phyloP scores from a whole-genome alignment of 2,888 invertebrate species.

The Pterobdella sp. region DNA sequence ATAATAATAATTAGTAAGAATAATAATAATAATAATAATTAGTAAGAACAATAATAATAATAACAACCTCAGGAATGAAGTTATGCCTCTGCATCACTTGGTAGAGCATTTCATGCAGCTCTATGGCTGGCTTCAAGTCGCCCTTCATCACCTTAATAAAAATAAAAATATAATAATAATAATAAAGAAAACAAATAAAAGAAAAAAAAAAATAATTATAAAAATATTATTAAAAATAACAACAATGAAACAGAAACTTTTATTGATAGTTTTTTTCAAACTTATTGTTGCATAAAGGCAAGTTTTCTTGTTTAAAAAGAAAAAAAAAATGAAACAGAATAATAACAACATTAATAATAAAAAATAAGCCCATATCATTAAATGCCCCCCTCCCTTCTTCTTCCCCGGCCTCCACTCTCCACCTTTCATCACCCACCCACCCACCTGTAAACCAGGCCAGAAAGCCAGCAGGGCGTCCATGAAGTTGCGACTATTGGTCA shows the following conservation, averaged over 20 bases:
- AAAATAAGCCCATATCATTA: too few relatives aligned
- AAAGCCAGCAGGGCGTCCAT: conserved; percentile 96
- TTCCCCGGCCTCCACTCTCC: background rate
- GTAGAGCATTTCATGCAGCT: conserved; percentile 96
- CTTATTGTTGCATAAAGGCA: too few relatives aligned
- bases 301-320: too few relatives aligned
- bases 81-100: conserved; percentile 96
- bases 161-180: too few relatives aligned
- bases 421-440: background rate
- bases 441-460: conserved; percentile 91
- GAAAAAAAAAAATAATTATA: too few relatives aligned
- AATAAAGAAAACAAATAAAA: too few relatives aligned
- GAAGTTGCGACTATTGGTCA: conserved; percentile 84
- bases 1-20: too few relatives aligned
- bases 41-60: background rate
- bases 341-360: too few relatives aligned
- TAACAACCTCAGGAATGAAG: conserved; percentile 74
- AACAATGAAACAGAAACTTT: too few relatives aligned
- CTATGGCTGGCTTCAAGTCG: conserved; percentile 92
- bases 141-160: conserved; percentile 74
- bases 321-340: too few relatives aligned
- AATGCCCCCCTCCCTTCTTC: background rate
- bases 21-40: background rate
- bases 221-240: too few relatives aligned
- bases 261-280: too few relatives aligned